Base-by-base conservation (phyloP, 2,888 invertebrate genomes). In the Xylota sylvarum region DNA sequence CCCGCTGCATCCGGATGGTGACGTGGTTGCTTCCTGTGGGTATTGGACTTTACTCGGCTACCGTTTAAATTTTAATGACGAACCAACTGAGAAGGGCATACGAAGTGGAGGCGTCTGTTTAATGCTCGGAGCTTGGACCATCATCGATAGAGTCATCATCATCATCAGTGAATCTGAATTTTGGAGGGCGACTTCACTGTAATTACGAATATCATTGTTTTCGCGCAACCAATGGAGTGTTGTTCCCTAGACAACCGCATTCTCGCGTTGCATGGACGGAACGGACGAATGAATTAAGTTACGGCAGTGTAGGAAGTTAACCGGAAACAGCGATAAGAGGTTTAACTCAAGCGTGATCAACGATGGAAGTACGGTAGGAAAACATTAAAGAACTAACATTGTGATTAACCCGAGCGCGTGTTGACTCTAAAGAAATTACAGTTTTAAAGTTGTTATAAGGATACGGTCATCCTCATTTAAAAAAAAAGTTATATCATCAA, bases 291-390 rank as follows among this genome's bases (percentile, higher is more conserved):
- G 64, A 82, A 70, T 64, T 52, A 40, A 58, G 56, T 58, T 65
- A 50, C 58, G 32, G 64, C 43, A 5, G 14, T 50, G 32, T 40
- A 62, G 56, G 72, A 73, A 83, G 78, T 67, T 73, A 67, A 72
- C 67, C 64, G 74, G 84, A 84, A 84, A 69, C 55, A 62, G n/a
- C 64, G 84, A 84, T 74, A 84, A 84, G 69, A 74, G 67, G 32
- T 17, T 65, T 78, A 60, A 65, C 35, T 46, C 56, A 56, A 43
- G 27, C 70, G 50, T 43, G 32, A 32, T 9, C 40, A n/a, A 17
- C 7, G 1, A 14, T 37, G 23, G 23, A 65, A 35, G 14, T 48
- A 17, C 17, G 30, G 12, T 43, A 40, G 14, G 40, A 43, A 6
- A 37, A 9, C 5, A 27, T 27, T 40, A n/a, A 43, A 27, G n/a